Evolutionary conservation across 2,113 vertebrate species (phyloP), one percentile per base, ranked within the genome.

Genomic region (Heteronetta atricapilla): DNA sequence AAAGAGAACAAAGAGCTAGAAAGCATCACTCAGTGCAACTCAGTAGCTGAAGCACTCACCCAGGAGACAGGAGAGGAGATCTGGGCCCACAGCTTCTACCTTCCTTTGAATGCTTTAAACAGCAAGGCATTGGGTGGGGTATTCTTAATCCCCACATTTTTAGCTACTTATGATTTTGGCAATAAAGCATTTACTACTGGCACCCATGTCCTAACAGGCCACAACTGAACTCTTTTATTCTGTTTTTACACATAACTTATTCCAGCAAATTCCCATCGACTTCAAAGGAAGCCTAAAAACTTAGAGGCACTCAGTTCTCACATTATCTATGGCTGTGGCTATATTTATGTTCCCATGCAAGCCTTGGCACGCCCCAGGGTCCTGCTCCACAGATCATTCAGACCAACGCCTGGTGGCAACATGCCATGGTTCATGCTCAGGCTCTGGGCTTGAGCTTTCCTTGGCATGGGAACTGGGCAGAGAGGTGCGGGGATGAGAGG

Each of bases 281-380:
- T 94, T 97, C 95, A 97, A 95, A 96, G 96, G 88, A 44, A 86
- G n/a, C 38, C 75, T 86, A 17, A 92, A 91, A 91, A 72, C 34
- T 48, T 28, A 86, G 8, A 93, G 56, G 82, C 83, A 16, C 56
- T 68, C 8, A 3, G 60, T 91, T 97, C 95, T 93, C 84, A 87
- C 83, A 87, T 76, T 56, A 48, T 72, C 81, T 64, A 15, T 82
- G 91, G 66, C 81, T 68, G 20, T 50, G 80, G 26, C 86, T 93
- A 3, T 48, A 46, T 40, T 89, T 17, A 42, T 0, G 1, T 76
- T 93, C 33, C 38, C 42, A 14, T 64, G 48, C 92, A 6, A 10
- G 89, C 70, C 81, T 62, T 66, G 81, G 89, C 93, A 90, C 0
- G 81, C 48, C 66, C 25, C 83, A 79, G 77, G 89, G 95, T 95